Evolutionary conservation across 2,113 vertebrate species (phyloP), one percentile per base, ranked within the genome.

Genomic region (Elaphurus davidianus): DNA sequence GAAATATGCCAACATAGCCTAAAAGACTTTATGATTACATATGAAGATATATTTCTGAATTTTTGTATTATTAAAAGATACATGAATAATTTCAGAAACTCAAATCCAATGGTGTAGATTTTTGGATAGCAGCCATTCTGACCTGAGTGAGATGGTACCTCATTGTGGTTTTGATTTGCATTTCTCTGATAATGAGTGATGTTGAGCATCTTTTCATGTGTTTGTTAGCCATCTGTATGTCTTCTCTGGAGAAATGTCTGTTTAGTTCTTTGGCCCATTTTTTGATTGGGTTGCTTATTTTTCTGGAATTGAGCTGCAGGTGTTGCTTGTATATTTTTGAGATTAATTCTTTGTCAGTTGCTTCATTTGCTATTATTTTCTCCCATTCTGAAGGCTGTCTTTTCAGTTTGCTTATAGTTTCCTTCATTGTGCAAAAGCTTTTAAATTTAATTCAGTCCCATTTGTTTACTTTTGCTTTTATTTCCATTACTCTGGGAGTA

Each of bases 81-180:
- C 6, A 21, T 62, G 17, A 96, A 40, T 86, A 71, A 64, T 90
- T 64, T 91, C 78, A 45, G 30, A 86, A 92, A 78, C 9, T 79
- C 81, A n/a, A 11, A 89, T 76, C 17, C 40, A 85, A 5, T 84
- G 71, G 16, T 55, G 13, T 33, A 62, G 60, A 33, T 6, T 33
- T 64, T 62, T 33, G 7, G 60, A 64, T 64, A 33, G 30, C 14
- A 64, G 60, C 30, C 30, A 16, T 64, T 33, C 3, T 64, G 62
- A 64, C 62, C 0, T 0, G 4, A 0, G 3, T 64, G 62, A 17
- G 3, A 33, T 64, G 62, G 16, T 33, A 8, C 15, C 62, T 64
- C 62, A 33, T 17, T 64, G 3, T 3, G 3, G 15, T 33, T 64
- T 64, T 64, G 62, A 33, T 33, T 17, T 64, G 62, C 62, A 64